Percentiles rank a stretch among this genome's conserved stretches.
phyloP scores from a whole-genome alignment of 1,140 invertebrate genomes.

The Achroia grisella region DNA sequence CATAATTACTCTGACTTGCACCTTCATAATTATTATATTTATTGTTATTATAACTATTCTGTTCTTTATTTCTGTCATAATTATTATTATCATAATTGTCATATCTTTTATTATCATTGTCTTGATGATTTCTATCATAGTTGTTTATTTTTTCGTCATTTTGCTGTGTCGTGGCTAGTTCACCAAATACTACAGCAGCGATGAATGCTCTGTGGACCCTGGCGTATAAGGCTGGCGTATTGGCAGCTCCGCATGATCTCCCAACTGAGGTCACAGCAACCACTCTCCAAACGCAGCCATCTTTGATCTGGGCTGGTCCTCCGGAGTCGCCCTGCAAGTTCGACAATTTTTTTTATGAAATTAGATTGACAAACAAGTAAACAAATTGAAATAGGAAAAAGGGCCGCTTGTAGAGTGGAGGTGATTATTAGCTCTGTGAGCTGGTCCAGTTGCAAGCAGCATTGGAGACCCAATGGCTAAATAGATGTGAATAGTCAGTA shows the following conservation, averaged over 20 bases:
- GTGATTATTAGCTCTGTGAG: too few species aligned
- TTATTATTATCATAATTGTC: not conserved
- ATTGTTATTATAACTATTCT: not conserved
- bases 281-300: conserved; percentile 70
- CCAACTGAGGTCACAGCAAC: conserved; percentile 78
- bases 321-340: conserved; percentile 79
- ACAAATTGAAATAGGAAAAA: too few species aligned
- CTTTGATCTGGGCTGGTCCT: conserved; percentile 75
- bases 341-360: too few species aligned
- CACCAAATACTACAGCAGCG: conserved; percentile 28
- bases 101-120: not conserved
- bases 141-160: not conserved
- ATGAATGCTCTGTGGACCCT: conserved; percentile 35
- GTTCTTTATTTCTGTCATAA: not conserved
- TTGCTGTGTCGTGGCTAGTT: conserved; percentile 3
- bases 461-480: too few species aligned
- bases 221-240: conserved; percentile 76
- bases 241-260: conserved; percentile 66
- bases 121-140: not conserved
- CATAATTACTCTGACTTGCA: not conserved
- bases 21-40: not conserved
- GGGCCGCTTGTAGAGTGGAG: too few species aligned
- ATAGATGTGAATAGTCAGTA: too few species aligned
- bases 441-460: too few species aligned
- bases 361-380: too few species aligned